Base-by-base conservation (phyloP, 2,888 invertebrate genomes). In the Drosophila meridionalis region DNA sequence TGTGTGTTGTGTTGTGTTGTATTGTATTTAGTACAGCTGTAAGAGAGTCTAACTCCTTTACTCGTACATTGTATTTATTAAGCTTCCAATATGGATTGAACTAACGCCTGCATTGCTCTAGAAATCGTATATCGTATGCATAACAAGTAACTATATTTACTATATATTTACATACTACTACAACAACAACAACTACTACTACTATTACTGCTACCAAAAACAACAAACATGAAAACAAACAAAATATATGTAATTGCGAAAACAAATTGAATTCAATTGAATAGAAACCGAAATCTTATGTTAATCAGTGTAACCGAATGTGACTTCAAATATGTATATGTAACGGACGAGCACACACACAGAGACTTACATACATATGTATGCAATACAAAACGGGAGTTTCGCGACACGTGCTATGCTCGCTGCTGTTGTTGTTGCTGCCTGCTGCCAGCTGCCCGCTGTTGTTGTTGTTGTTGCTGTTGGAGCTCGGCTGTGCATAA, bases 21-120 rank as follows among this genome's bases (percentile, higher is more conserved):
- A 48, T 73, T 63, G 80, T 61, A 76, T 59, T 66, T 75, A 72
- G 74, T 57, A 59, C 55, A 63, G 59, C 50, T 68, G 57, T 73
- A 73, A 73, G 57, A 61, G 64, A 79, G 53, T 69, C 45, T 60
- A 47, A 62, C 47, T 63, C 63, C 63, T 50, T 47, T 34, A 52
- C 58, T 61, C 64, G 59, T 79, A 64, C 45, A 76, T 62, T 76
- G 62, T 80, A 76, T 65, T 34, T 59, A 62, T 69, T 76, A 76
- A 76, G 76, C 62, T 69, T 59, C 40, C 87, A 82, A 81, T 81
- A 85, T 91, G 91, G 88, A 88, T 88, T 90, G 91, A 91, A 90
- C 90, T 87, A 84, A 83, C 88, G 90, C 88, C 90, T 90, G 87
- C 84, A 89, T 86, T 87, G 87, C 87, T 78, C 73, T 80, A 76